Evolutionary conservation across 2,113 vertebrate genomes (phyloP).

Genomic region (Leiothrix lutea): DNA sequence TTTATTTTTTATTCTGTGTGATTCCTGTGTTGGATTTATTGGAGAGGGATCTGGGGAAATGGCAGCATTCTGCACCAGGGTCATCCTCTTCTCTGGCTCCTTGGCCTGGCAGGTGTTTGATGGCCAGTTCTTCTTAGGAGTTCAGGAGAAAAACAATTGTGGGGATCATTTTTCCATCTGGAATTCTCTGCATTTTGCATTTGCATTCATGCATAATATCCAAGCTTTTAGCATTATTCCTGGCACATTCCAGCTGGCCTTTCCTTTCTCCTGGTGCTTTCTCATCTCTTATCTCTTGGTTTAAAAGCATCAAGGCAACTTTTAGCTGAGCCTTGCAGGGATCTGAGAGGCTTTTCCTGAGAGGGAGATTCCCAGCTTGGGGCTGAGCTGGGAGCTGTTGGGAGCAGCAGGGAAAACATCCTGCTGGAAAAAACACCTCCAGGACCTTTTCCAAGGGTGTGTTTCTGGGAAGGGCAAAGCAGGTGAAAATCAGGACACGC

Average conservation of each 20-base stretch:
- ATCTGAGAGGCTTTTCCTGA: not conserved
- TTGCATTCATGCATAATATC: not conserved
- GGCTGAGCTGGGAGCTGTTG: not conserved
- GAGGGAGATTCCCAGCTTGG: not conserved
- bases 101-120: not conserved
- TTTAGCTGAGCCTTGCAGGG: not conserved
- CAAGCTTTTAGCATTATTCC: not conserved
- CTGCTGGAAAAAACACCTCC: not conserved
- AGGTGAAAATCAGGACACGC: not conserved
- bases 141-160: not conserved
- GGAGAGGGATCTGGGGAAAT: conserved; percentile 42
- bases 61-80: not conserved
- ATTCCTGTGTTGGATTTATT: conserved; percentile 47
- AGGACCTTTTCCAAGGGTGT: not conserved
- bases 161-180: not conserved
- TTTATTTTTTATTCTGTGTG: conserved; percentile 64
- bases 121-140: not conserved
- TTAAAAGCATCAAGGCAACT: not conserved
- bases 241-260: not conserved
- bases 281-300: not conserved
- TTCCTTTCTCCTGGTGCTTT: not conserved
- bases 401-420: not conserved
- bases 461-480: not conserved
- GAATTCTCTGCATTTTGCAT: not conserved
- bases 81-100: not conserved